These are phyloP conservation scores for Mareca strepera DNA, from an alignment of 2,797 vertebrate genomes.

Conservation along the genomic window DNA sequence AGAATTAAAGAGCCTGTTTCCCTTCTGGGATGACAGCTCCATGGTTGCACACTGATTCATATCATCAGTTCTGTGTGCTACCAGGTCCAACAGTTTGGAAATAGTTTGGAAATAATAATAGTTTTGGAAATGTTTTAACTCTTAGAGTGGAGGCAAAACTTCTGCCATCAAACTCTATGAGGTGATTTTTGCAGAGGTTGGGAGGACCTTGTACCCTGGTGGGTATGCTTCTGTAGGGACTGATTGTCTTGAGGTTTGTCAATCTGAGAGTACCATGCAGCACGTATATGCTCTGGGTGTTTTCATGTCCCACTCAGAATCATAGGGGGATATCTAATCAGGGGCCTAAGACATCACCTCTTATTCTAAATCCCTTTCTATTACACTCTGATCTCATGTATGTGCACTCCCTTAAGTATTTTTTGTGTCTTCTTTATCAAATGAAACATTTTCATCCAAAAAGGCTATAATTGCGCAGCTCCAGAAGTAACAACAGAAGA, in stretches of 20 bases:
- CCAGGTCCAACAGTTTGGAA: not conserved
- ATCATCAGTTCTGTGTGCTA: not conserved
- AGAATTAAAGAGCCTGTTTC: not conserved
- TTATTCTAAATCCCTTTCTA: not conserved
- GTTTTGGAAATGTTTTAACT: not conserved
- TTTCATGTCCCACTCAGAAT: not conserved
- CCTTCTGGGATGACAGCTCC: not conserved
- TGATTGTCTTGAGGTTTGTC: not conserved
- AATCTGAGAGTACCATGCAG: not conserved
- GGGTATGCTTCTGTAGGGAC: not conserved
- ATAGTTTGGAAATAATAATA: fast-evolving
- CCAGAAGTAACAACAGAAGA: not conserved
- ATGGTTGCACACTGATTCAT: not conserved
- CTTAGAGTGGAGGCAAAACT: not conserved
- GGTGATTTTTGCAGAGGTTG: not conserved
- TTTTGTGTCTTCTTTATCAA: not conserved
- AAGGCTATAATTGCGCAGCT: not conserved
- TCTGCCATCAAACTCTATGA: not conserved
- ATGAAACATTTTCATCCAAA: no score
- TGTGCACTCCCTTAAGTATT: not conserved
- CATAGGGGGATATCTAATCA: not conserved
- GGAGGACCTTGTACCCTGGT: not conserved
- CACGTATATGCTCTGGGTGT: not conserved
- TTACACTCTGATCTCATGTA: not conserved
- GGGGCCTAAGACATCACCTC: not conserved